A percentile compares a stretch with the other conserved stretches of the same genome.
Evolutionary conservation across 2,797 vertebrate species (phyloP).

Genomic region (Pitangus sulphuratus): DNA sequence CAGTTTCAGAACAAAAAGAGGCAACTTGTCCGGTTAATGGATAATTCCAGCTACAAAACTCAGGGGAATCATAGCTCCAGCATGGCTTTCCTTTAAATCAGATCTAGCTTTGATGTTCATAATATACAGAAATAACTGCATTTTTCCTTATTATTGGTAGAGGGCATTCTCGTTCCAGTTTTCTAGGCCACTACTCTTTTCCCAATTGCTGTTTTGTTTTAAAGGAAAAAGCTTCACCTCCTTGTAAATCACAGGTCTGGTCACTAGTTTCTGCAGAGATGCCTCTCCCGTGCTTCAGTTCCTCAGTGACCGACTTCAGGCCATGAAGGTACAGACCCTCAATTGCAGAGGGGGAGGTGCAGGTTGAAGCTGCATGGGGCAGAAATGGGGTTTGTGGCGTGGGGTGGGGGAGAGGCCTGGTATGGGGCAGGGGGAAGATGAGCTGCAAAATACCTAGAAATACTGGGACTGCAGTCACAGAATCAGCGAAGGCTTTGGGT

Average conservation of each 20-base stretch:
- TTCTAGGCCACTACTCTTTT: background rate
- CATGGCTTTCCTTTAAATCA: background rate
- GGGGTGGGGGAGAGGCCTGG: no score
- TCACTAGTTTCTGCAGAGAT: background rate
- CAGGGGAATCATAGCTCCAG: background rate
- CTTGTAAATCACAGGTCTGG: background rate
- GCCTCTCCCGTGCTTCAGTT: background rate
- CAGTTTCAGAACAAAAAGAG: background rate
- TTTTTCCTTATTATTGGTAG: background rate
- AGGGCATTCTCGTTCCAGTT: background rate
- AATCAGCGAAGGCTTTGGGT: background rate
- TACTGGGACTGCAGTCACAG: rapidly evolving
- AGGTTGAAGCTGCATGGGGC: background rate
- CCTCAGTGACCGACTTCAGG: background rate
- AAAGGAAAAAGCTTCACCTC: background rate
- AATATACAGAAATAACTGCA: background rate
- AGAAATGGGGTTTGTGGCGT: rapidly evolving
- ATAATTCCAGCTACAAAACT: background rate
- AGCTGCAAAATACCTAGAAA: background rate
- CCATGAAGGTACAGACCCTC: rapidly evolving
- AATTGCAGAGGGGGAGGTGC: rapidly evolving
- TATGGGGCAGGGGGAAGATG: rapidly evolving
- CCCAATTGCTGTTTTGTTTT: background rate
- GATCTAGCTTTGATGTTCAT: background rate
- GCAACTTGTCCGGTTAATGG: background rate